Base-by-base conservation (phyloP, 2,888 invertebrate species). In the Eumerus sabulonum region DNA sequence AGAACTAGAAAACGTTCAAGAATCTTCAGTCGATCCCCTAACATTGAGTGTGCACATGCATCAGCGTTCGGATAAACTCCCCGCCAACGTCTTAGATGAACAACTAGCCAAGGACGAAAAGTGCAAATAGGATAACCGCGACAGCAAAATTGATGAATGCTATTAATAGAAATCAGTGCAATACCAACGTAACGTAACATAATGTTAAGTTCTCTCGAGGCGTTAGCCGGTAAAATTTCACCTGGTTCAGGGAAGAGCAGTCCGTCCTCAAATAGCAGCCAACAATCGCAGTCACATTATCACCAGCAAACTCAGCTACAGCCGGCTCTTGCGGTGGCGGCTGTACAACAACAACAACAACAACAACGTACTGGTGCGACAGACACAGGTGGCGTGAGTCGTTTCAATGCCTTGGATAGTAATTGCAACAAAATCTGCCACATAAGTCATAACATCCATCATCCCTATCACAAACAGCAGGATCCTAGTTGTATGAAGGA, bases 161-260 rank as follows among this genome's bases (percentile, higher is more conserved):
- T 73, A n/a, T n/a, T n/a, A 63, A 48, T 67, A 73, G 59, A 67
- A 45, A 73, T 63, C 62, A 68, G 27, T 57, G 57, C 64, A 73
- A 83, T 19, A 45, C 56, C 63, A 76, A 72, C 57, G 73, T 70
- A 63, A 83, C 87, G 86, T 82, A 88, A 85, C 85, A 85, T 85
- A 89, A 96, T 96, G 96, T 92, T 96, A 90, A 94, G 95, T 90
- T 94, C 95, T 85, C 91, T 96, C 90, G 95, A 95, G 91, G 93
- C 94, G 89, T 92, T 96, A 90, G 96, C 96, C 90, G 95, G 95
- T 88, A 96, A 96, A 90, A 94, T 96, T 89, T 95, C 96, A 89
- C 95, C 96, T 87, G 94, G 94, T 90, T 92, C 91, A 89, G 92
- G 86, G 71, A 87, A 85, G 81, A 83, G 77, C 76, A 84, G 85